Evolutionary conservation across 2,797 vertebrate species (phyloP).

Genomic region (Prionace glauca): DNA sequence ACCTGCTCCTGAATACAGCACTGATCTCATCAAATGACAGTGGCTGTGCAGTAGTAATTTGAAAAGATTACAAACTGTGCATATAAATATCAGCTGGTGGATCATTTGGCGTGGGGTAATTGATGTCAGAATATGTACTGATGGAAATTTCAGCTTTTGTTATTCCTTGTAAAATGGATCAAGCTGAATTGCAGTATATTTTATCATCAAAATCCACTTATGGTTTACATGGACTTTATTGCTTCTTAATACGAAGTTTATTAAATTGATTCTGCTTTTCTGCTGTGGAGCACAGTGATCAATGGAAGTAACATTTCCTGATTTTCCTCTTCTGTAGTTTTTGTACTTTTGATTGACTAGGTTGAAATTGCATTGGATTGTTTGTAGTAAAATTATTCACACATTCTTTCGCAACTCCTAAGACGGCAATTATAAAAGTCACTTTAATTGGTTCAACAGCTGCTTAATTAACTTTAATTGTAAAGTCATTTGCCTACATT

Average conservation of each 20-base stretch:
- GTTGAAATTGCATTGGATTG: background rate
- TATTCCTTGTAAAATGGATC: background rate
- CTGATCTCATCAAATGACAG: background rate
- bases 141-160: background rate
- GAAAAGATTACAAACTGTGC: background rate
- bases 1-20: background rate
- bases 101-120: background rate
- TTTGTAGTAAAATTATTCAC: background rate
- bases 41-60: background rate
- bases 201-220: constrained; percentile 29
- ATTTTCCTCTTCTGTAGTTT: background rate
- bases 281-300: background rate
- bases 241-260: background rate
- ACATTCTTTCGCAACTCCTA: background rate
- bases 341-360: background rate
- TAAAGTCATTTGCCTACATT: background rate
- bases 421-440: background rate
- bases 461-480: background rate
- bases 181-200: background rate
- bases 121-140: background rate
- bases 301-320: background rate
- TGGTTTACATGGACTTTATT: background rate
- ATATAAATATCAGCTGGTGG: background rate
- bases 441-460: background rate
- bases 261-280: background rate